phyloP scores from a whole-genome alignment of 2,113 vertebrate genomes.

The Azemiops feae region DNA sequence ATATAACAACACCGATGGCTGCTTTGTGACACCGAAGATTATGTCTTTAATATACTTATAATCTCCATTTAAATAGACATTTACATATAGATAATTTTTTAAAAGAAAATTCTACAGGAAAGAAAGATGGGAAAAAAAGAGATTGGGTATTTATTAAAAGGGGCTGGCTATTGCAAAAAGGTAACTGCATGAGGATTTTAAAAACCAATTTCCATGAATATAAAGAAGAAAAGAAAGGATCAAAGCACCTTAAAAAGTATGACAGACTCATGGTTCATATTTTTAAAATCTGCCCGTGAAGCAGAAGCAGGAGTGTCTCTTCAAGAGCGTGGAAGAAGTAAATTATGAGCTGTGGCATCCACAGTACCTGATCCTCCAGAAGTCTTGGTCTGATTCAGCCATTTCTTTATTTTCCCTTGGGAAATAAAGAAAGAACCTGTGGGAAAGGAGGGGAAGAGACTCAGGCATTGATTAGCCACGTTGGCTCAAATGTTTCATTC shows the following conservation, averaged over 20 bases:
- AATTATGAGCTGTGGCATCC: background rate
- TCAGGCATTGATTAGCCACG: background rate
- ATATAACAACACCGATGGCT: background rate
- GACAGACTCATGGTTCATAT: background rate
- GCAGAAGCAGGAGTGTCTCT: background rate
- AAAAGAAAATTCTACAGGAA: background rate
- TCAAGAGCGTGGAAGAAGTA: background rate
- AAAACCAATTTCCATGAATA: background rate
- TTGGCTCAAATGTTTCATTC: background rate
- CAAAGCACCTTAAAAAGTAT: background rate
- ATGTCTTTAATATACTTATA: background rate
- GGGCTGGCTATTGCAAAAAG: background rate
- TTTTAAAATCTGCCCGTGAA: background rate
- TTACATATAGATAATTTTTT: background rate
- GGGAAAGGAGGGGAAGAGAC: background rate
- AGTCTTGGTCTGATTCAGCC: background rate
- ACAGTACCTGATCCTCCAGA: background rate
- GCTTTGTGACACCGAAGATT: background rate
- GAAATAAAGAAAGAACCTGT: background rate
- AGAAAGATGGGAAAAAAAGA: background rate
- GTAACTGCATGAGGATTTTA: background rate
- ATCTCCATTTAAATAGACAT: background rate
- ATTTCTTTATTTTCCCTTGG: background rate
- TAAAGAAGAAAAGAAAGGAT: background rate
- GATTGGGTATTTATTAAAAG: background rate